A percentile compares a stretch with the other conserved stretches of the same genome.
phyloP scores from a whole-genome alignment of 2,888 invertebrate species.

The Pelosia muscerda region DNA sequence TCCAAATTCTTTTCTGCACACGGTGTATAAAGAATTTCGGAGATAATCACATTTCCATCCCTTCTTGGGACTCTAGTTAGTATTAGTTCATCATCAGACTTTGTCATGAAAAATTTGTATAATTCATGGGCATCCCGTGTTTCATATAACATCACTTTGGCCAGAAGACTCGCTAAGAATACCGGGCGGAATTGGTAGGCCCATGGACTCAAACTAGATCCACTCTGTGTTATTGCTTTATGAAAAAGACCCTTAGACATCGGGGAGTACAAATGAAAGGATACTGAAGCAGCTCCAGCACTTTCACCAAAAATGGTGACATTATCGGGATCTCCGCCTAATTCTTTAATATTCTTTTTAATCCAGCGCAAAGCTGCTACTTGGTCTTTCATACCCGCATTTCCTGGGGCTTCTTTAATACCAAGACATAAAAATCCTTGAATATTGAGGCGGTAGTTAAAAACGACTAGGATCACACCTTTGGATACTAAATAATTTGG shows the following conservation, averaged over 20 bases:
- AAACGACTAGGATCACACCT: slow-evolving; percentile 71
- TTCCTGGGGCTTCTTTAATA: slow-evolving; percentile 75
- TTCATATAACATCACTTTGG: slow-evolving; percentile 66
- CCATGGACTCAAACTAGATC: slow-evolving; percentile 72
- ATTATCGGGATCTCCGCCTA: slow-evolving; percentile 74
- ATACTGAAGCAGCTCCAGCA: slow-evolving; percentile 73
- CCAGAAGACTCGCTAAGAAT: slow-evolving; percentile 67
- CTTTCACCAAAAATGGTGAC: slow-evolving; percentile 79
- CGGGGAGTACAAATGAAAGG: slow-evolving; percentile 71
- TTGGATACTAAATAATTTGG: slow-evolving; percentile 71
- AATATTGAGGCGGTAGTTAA: slow-evolving; percentile 77
- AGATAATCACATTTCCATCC: slow-evolving; percentile 61
- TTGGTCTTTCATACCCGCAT: slow-evolving; percentile 75
- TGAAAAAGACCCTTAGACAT: slow-evolving; percentile 77
- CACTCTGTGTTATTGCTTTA: slow-evolving; percentile 76
- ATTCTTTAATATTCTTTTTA: slow-evolving; percentile 65
- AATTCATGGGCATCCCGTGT: slow-evolving; percentile 67
- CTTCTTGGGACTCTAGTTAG: slow-evolving; percentile 68
- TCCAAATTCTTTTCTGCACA: slow-evolving; percentile 69
- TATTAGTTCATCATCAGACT: slow-evolving; percentile 67
- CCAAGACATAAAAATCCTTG: slow-evolving; percentile 73
- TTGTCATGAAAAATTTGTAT: slow-evolving; percentile 65
- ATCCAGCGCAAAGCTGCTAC: slow-evolving; percentile 75
- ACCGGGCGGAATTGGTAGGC: slow-evolving; percentile 70
- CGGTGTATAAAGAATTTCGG: slow-evolving; percentile 70